Percentiles rank a stretch among this genome's conserved stretches.
These are phyloP conservation scores for Volucella inanis DNA, from an alignment of 2,888 invertebrate genomes.

Conservation along the genomic window DNA sequence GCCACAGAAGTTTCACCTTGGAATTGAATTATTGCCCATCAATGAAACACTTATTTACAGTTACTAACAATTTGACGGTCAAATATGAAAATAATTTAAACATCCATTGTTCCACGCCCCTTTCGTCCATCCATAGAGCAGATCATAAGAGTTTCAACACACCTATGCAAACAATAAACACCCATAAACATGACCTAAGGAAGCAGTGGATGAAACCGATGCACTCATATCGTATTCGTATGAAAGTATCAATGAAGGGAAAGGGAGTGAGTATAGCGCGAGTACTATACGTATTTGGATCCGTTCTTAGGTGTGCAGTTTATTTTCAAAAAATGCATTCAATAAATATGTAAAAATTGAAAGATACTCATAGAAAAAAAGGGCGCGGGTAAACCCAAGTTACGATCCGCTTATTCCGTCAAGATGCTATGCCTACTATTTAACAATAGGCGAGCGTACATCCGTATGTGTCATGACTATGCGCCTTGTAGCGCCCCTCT, in stretches of 20 bases:
- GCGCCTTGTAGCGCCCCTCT: conserved; percentile 70
- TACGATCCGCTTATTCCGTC: conserved; percentile 59
- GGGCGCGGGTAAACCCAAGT: conserved; percentile 62
- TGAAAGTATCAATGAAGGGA: background rate
- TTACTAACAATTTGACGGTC: conserved; percentile 42
- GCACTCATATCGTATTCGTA: background rate
- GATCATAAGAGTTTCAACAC: conserved; percentile 51
- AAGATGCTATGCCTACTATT: conserved; percentile 21
- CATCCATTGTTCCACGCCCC: conserved; percentile 44
- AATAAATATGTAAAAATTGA: conserved; percentile 14
- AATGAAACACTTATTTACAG: conserved; percentile 46
- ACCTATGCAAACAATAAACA: conserved; percentile 63
- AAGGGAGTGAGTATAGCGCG: background rate
- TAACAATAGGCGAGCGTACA: background rate
- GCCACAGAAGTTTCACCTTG: conserved; percentile 21
- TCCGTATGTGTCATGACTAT: conserved; percentile 46
- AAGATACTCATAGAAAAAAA: conserved; percentile 18
- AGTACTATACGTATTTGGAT: background rate
- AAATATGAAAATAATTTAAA: conserved; percentile 56
- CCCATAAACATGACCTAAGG: conserved; percentile 48
- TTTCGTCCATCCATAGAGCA: background rate
- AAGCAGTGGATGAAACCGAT: conserved; percentile 68
- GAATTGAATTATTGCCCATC: conserved; percentile 60
- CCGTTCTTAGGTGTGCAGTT: conserved; percentile 53
- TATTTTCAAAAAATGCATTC: conserved; percentile 51